Conservation (phyloP, 2,113 vertebrate genomes). For the Phycodurus eques region DNA sequence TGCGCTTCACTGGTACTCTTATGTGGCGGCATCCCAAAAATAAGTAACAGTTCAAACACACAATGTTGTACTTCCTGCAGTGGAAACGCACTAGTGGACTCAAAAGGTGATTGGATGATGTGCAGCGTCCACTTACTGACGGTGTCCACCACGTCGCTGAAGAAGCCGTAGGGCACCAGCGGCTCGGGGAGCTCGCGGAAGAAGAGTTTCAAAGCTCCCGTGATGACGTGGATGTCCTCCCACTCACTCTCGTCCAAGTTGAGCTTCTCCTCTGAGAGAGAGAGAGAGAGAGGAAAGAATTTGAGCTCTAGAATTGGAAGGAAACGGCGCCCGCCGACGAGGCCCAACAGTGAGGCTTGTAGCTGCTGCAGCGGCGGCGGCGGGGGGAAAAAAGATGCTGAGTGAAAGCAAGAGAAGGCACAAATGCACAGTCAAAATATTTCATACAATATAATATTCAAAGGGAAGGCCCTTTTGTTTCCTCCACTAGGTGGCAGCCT, state of each 20-base stretch:
- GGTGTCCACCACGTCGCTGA: slow-evolving; percentile 75
- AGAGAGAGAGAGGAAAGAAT: neutral
- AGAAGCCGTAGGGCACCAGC: slow-evolving; percentile 77
- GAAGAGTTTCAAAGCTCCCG: slow-evolving; percentile 89
- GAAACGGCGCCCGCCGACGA: slow-evolving; percentile 3
- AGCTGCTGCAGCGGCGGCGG: slow-evolving; percentile 32
- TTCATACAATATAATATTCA: neutral
- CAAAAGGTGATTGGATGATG: neutral
- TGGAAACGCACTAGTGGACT: neutral
- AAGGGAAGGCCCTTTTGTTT: slow-evolving; percentile 9
- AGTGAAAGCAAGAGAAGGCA: slow-evolving; percentile 28
- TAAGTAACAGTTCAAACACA: no score
- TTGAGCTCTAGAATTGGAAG: neutral
- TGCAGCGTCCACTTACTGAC: slow-evolving; percentile 73
- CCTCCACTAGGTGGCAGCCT: slow-evolving; percentile 63
- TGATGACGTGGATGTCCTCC: slow-evolving; percentile 90
- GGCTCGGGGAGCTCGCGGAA: slow-evolving; percentile 90
- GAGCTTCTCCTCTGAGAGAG: slow-evolving; percentile 79
- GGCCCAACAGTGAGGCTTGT: slow-evolving; percentile 31
- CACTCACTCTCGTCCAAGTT: slow-evolving; percentile 83
- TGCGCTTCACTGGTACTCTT: no score
- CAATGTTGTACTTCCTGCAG: neutral
- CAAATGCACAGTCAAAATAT: neutral
- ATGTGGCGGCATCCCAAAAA: no score
- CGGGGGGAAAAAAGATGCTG: slow-evolving; percentile 34